phyloP scores from a whole-genome alignment of 2,113 vertebrate genomes.

The Cygnus atratus region DNA sequence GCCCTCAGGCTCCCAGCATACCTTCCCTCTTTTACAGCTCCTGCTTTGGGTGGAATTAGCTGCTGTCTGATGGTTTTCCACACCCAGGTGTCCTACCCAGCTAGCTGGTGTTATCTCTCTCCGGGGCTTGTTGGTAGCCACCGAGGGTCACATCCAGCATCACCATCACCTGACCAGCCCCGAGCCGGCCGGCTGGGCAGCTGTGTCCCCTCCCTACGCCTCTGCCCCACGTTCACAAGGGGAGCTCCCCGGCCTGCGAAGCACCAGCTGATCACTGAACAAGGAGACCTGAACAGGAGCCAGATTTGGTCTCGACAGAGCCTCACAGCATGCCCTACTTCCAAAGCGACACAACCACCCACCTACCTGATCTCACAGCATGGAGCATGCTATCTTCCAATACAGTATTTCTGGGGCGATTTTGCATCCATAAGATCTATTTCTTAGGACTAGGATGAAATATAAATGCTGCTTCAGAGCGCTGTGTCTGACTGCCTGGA shows the following conservation, averaged over 20 bases:
- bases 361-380: background rate
- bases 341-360: background rate
- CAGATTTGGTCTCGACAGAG: background rate
- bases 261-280: fast-evolving
- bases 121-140: background rate
- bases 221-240: no score
- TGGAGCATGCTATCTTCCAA: background rate
- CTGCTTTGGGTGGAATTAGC: background rate
- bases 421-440: background rate
- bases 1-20: background rate
- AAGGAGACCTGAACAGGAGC: background rate
- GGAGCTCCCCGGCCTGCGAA: no score
- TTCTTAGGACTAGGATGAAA: background rate
- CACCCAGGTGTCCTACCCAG: background rate
- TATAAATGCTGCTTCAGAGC: background rate
- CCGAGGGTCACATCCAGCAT: fast-evolving
- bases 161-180: fast-evolving
- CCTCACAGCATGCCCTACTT: background rate
- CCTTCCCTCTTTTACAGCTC: background rate
- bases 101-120: fast-evolving
- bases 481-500: background rate
- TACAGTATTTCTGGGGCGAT: background rate
- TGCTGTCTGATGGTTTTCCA: background rate
- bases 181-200: no score
- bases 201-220: fast-evolving